phyloP scores from a whole-genome alignment of 2,888 invertebrate species.

The Hipparchia sbordonii region DNA sequence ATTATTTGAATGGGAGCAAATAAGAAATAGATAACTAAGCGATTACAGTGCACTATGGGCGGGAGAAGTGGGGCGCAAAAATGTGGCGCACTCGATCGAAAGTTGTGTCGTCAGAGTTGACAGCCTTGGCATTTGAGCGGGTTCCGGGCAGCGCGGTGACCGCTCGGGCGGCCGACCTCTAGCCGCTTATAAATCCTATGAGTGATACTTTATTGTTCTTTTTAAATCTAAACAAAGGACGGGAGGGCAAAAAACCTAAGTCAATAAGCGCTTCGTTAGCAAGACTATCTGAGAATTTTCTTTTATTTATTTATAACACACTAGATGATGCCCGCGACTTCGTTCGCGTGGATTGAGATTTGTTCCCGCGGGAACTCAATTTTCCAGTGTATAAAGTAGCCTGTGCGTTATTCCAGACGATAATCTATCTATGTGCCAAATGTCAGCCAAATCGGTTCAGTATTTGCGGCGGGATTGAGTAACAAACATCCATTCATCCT shows the following conservation, averaged over 20 bases:
- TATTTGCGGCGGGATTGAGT: no score
- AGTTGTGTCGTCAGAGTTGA: constrained; percentile 81
- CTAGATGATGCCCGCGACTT: no score
- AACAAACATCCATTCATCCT: no score
- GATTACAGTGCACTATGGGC: constrained; percentile 25
- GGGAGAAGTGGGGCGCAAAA: constrained; percentile 72
- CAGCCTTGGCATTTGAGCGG: constrained; percentile 83
- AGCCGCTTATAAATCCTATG: constrained; percentile 44
- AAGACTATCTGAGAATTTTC: background rate
- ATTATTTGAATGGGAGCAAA: constrained; percentile 11
- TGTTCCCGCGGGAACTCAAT: no score
- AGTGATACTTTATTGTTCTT: constrained; percentile 19
- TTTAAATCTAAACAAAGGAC: background rate
- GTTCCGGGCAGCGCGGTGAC: constrained; percentile 70
- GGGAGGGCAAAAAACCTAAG: background rate
- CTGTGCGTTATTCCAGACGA: no score
- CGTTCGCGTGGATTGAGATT: no score
- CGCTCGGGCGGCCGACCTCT: constrained; percentile 61
- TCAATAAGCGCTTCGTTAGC: background rate
- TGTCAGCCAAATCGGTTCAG: no score
- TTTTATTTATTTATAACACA: background rate
- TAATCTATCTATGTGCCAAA: no score
- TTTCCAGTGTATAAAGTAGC: no score
- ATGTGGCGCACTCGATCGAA: constrained; percentile 78
- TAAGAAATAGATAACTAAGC: constrained; percentile 31